Evolutionary conservation across 2,797 vertebrate species (phyloP), one percentile per base, ranked within the genome.

Genomic region (Peromyscus aztecus): DNA sequence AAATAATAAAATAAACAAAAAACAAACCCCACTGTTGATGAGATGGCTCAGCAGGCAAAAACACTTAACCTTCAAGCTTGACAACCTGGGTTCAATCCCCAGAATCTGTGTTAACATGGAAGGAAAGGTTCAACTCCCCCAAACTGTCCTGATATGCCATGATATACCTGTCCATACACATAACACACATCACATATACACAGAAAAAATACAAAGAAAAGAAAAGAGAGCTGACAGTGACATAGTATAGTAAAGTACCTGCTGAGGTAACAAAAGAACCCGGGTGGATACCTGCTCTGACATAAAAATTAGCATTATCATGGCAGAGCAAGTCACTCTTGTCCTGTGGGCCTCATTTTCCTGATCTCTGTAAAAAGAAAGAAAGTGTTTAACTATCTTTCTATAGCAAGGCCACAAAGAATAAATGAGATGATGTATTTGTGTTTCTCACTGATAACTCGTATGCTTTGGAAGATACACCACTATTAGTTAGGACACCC

Each of bases 341-440:
- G 88, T 84, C 65, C 78, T 3, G 6, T 59, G 31, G 16, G 5
- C 21, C 37, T 78, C 84, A 84, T 75, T 91, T 84, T 52, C 57
- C 59, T 24, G 6, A 65, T 59, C 12, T 59, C 84, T 89, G 77
- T 40, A 73, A 84, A 83, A 94, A 84, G 23, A 88, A 85, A 95
- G 24, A 27, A 90, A n/a, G 82, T 31, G 27, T 34, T 85, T 83
- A 59, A 89, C 71, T 23, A 3, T 49, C 40, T 90, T 80, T 31
- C 55, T 80, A 61, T 4, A 24, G n/a, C 4, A 65, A 63, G 17
- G 52, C 14, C 61, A 77, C 23, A 24, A 88, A n/a, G n/a, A 78
- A 21, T 57, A 46, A 73, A 85, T 69, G 59, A 49, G 23, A 76
- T 40, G 2, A 86, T n/a, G 6, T 31, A 37, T 27, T 61, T 40